Evolutionary conservation across 1,140 invertebrate species (phyloP), one percentile per base, ranked within the genome.

Genomic region (Potamilus streckersoni): DNA sequence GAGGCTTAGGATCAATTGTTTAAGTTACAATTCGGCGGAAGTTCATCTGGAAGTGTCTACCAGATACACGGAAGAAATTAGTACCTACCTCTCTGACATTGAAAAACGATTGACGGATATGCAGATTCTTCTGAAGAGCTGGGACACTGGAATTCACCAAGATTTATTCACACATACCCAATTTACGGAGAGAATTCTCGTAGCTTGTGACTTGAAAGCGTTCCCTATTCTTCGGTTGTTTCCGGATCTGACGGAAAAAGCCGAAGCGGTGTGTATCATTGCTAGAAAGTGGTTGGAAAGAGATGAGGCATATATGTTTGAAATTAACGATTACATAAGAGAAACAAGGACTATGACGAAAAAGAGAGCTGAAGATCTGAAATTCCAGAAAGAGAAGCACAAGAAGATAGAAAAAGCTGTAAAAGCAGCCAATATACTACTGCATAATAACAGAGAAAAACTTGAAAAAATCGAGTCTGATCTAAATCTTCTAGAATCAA

Each of bases 281-380:
- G 82, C 88, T 0, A 71, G 80, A n/a, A 76, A 83, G 57, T 89
- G 88, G 88, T 64, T 89, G 55, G 83, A 84, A 20, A 55, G 85
- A 23, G 88, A 89, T 69, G 84, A 88, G 69, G 75, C 77, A 19
- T 89, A 88, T 59, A 84, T 89, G 83, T 76, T 85, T 64, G 88
- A 87, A 76, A 85, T 89, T 12, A 83, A 84, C 63, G 78, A 80
- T 57, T 85, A 87, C 72, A 87, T 89, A 55, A 61, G 81, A 27
- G 82, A 87, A 79, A 85, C 84, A 14, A 71, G 88, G 58, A 74
- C 78, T 15, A 82, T 81, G 38, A 79, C 86, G 2, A 79, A 82
- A 67, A 79, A 79, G 71, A 78, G 83, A 66, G 81, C 82, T n/a
- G 81, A 85, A 60, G 82, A 83, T 58, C 68, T 89, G n/a, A 81